These are phyloP conservation scores for Cyanistes caeruleus DNA, from an alignment of 2,113 vertebrate genomes.

Conservation along the genomic window DNA sequence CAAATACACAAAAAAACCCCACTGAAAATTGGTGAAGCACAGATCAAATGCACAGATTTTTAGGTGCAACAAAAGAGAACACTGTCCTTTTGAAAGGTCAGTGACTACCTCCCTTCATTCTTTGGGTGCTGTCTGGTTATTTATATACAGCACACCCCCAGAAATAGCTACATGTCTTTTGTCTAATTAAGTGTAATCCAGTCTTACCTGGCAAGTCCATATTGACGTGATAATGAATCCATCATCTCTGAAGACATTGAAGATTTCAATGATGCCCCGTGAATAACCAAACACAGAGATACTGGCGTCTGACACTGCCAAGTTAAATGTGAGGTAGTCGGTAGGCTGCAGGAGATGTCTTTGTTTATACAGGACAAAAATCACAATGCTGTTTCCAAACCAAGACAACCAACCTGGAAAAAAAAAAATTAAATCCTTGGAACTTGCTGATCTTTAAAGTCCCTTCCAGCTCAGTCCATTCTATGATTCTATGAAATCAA, in stretches of 20 bases:
- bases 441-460: not conserved
- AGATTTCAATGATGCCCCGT: conserved; percentile 85
- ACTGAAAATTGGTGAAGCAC: not conserved
- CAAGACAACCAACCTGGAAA: conserved; percentile 85
- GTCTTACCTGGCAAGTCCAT: conserved; percentile 86
- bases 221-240: conserved; percentile 84
- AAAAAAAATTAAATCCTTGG: not conserved
- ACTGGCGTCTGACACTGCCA: conserved; percentile 84
- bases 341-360: conserved; percentile 81
- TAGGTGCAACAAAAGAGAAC: not conserved
- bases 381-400: conserved; percentile 88
- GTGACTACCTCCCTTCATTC: not conserved
- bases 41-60: not conserved
- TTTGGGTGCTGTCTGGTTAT: not conserved
- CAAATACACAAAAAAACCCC: not conserved
- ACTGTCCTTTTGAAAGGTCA: not conserved
- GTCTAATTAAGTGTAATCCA: not conserved
- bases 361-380: conserved; percentile 86
- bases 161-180: not conserved
- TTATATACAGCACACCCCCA: not conserved
- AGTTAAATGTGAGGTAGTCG: conserved; percentile 86
- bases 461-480: not conserved
- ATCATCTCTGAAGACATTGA: conserved; percentile 84
- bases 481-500: not conserved
- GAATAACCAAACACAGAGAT: conserved; percentile 87